phyloP scores from a whole-genome alignment of 2,113 vertebrate species.

The Scortum barcoo region DNA sequence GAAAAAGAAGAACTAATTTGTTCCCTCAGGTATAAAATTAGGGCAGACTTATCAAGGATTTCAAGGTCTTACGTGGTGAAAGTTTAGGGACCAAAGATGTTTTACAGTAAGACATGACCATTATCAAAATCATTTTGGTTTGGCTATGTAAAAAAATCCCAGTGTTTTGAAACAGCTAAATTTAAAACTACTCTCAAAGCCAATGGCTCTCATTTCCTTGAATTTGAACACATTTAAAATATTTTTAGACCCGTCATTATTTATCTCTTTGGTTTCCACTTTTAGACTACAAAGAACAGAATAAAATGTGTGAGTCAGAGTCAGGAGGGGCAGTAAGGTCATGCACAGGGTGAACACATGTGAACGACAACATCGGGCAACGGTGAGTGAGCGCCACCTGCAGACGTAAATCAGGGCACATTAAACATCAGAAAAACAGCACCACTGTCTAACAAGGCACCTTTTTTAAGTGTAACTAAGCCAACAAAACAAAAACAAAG shows the following conservation, averaged over 20 bases:
- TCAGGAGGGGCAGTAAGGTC: neutral
- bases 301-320: neutral
- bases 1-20: neutral
- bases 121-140: neutral
- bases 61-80: neutral
- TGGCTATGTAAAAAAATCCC: neutral
- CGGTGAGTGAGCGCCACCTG: slow-evolving; percentile 65
- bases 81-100: neutral
- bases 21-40: neutral
- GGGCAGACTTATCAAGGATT: neutral
- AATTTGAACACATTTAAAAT: neutral
- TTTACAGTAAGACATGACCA: neutral
- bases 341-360: neutral
- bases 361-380: neutral
- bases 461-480: neutral
- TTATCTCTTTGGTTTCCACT: neutral
- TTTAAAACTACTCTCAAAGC: too few species aligned
- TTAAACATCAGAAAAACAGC: neutral
- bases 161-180: neutral
- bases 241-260: neutral
- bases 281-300: neutral
- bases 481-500: too few species aligned
- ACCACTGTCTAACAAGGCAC: neutral
- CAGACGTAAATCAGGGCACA: slow-evolving; percentile 6
- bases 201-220: neutral